phyloP scores from a whole-genome alignment of 2,888 invertebrate genomes.

The Drymonia ruficornis region DNA sequence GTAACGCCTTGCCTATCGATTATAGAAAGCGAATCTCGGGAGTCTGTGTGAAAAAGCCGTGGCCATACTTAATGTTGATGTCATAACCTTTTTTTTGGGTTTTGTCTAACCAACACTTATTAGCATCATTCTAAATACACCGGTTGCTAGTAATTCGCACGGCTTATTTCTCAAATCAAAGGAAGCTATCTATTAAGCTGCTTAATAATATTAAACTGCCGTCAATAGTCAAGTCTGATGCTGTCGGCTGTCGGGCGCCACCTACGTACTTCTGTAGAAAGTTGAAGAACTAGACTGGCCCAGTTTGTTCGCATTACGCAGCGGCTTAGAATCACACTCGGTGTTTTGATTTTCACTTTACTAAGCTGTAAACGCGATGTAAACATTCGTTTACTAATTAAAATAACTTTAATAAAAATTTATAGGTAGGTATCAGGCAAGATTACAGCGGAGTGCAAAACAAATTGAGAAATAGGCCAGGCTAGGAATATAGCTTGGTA shows the following conservation, averaged over 20 bases:
- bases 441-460: not conserved
- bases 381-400: not conserved
- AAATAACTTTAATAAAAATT: not conserved
- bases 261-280: conserved; percentile 75
- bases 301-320: conserved; percentile 65
- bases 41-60: conserved; percentile 47
- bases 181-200: conserved; percentile 34
- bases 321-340: conserved; percentile 54
- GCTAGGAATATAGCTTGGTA: too few relatives aligned
- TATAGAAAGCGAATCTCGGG: conserved; percentile 69
- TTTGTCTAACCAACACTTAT: conserved; percentile 38
- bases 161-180: conserved; percentile 30
- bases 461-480: not conserved
- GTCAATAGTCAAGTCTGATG: conserved; percentile 47
- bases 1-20: conserved; percentile 67
- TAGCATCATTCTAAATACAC: conserved; percentile 37
- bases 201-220: conserved; percentile 50
- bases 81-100: conserved; percentile 46
- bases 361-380: conserved; percentile 12
- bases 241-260: conserved; percentile 62
- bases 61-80: conserved; percentile 46
- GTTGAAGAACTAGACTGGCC: conserved; percentile 79
- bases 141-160: conserved; percentile 31
- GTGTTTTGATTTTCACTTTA: conserved; percentile 63
- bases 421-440: not conserved